Evolutionary conservation across 1,140 invertebrate species (phyloP).

Genomic region (Apis mellifera): DNA sequence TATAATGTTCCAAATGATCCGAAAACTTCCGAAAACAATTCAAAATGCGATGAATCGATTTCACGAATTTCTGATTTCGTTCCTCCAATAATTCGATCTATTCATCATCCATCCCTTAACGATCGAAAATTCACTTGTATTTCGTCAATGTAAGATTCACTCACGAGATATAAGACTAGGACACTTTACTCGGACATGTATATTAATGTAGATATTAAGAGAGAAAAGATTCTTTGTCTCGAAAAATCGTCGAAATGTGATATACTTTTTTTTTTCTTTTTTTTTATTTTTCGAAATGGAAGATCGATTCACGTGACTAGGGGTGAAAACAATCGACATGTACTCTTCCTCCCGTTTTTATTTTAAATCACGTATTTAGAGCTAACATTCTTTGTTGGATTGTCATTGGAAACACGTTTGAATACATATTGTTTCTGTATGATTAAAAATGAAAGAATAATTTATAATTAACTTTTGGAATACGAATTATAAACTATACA

Average conservation of each 20-base stretch:
- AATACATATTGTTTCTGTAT: neutral
- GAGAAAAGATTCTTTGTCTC: conserved; percentile 33
- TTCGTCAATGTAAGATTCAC: conserved; percentile 24
- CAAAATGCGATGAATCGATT: neutral
- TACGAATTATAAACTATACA: no score
- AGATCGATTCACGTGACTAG: conserved; percentile 22
- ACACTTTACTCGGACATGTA: conserved; percentile 52
- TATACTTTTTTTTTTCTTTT: neutral
- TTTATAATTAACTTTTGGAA: no score
- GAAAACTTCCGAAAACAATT: no score
- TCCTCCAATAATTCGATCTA: conserved; percentile 15
- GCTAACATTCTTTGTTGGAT: neutral
- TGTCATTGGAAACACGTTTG: neutral
- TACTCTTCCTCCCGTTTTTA: neutral
- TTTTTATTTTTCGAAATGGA: conserved; percentile 27
- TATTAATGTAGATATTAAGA: conserved; percentile 46
- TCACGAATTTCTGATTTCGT: neutral
- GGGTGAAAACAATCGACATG: conserved; percentile 30
- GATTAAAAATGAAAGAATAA: neutral
- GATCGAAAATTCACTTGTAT: conserved; percentile 31
- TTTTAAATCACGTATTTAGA: neutral
- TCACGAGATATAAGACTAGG: conserved; percentile 46
- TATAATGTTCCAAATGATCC: no score
- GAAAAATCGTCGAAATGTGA: conserved; percentile 47
- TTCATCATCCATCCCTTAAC: neutral